These are phyloP conservation scores for Ictidomys tridecemlineatus DNA, from an alignment of 2,113 vertebrate species.

Conservation along the genomic window DNA sequence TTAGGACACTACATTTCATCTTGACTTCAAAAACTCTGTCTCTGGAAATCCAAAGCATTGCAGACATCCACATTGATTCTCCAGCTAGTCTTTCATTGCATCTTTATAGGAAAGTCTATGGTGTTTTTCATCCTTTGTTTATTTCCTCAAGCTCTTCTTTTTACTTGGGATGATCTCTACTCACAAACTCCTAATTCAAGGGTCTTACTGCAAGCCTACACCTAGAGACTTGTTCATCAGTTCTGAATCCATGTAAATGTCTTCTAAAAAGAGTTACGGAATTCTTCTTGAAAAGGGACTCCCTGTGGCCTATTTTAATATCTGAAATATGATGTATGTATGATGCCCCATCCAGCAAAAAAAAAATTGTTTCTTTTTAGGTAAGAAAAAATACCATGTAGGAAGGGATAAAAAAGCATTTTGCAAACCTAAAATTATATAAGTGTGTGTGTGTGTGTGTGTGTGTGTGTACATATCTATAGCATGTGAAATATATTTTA, in stretches of 20 bases:
- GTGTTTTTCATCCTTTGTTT: neutral
- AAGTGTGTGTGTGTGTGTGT: neutral
- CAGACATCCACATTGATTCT: neutral
- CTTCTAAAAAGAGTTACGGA: neutral
- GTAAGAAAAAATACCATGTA: neutral
- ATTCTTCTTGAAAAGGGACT: neutral
- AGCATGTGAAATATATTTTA: neutral
- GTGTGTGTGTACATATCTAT: neutral
- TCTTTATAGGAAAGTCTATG: neutral
- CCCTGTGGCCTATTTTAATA: neutral
- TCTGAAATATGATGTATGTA: neutral
- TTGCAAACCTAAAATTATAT: neutral
- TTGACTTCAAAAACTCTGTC: neutral
- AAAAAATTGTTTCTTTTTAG: neutral
- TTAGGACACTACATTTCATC: neutral
- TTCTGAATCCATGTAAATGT: slow-evolving; percentile 6
- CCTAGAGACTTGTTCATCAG: neutral
- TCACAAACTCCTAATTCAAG: slow-evolving; percentile 12
- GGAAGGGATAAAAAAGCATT: neutral
- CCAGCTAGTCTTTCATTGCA: neutral
- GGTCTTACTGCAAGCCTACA: neutral
- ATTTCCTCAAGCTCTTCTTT: neutral
- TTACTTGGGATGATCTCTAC: neutral
- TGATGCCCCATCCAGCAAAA: neutral
- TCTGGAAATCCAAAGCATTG: neutral